Evolutionary conservation across 2,888 invertebrate genomes (phyloP).

Genomic region (Muschampia plurimacula): DNA sequence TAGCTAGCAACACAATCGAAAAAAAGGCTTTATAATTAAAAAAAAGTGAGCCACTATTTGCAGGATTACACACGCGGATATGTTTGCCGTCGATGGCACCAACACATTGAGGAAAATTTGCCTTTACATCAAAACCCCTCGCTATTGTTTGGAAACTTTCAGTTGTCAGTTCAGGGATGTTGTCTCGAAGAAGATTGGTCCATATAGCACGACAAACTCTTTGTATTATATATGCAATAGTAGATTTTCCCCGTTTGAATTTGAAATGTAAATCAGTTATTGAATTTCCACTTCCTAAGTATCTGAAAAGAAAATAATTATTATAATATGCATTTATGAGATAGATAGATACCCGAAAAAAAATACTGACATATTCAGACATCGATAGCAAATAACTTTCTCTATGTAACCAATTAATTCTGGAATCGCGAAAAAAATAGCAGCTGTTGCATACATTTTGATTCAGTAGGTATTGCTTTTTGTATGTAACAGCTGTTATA

Average conservation of each 20-base stretch:
- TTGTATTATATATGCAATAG: neutral
- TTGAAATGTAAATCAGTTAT: neutral
- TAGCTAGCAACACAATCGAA: neutral
- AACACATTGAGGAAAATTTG: constrained; percentile 1
- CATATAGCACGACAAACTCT: constrained; percentile 12
- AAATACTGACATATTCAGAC: too few species aligned
- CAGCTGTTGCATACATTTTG: constrained; percentile 37
- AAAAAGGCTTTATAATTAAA: neutral
- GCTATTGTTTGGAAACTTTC: constrained; percentile 3
- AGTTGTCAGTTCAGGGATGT: neutral
- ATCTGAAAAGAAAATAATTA: constrained; percentile 4
- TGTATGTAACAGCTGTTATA: constrained; percentile 39
- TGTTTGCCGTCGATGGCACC: too few species aligned
- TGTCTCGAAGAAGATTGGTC: neutral
- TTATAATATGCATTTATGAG: too few species aligned
- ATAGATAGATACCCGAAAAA: too few species aligned
- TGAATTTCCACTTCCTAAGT: neutral
- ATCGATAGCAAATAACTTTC: too few species aligned
- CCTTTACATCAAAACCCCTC: neutral
- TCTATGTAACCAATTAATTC: too few species aligned
- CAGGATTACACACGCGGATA: too few species aligned
- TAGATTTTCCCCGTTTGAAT: constrained; percentile 6
- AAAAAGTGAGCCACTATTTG: too few species aligned
- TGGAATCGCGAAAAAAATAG: constrained; percentile 24
- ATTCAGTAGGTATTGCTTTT: constrained; percentile 33